Base-by-base conservation (phyloP, 30 jellyfish, hydroid and myxozoan species). In the Hydra vulgaris region DNA sequence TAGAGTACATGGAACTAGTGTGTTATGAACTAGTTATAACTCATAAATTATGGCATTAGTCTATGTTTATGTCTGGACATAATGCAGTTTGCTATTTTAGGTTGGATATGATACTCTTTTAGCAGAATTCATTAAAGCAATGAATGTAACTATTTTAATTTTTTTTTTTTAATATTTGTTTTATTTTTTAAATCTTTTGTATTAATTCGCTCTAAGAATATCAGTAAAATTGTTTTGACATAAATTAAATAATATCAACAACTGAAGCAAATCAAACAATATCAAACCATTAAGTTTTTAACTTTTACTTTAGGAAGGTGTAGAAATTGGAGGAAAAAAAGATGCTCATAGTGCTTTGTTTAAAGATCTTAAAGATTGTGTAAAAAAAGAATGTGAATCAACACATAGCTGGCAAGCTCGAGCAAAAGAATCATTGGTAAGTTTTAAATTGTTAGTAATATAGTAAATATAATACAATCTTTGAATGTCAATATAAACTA, bases 331-430 rank as follows among this genome's bases (percentile, higher is more conserved):
- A 22, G 98, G 98, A 23, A 80, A 89, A 40, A 86, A 82, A 77
- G 98, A 87, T 85, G 96, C 90, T 23, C 96, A 93, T 55, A 84
- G 89, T 74, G 71, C 55, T 25, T 74, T 93, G 67, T 93, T 93
- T 53, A 79, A 89, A 24, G 76, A 61, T 0, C 79, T 93, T 66
- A 93, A 93, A 77, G 85, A 83, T 18, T 83, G 87, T 19, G 96
- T 93, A n/a, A 74, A 27, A 74, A 72, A 86, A 15, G 96, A 82
- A 54, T 91, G 98, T 27, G 91, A 78, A 0, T 82, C 56, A 0
- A 83, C 83, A 25, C 98, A 91, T 74, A 69, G 86, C 25, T 91
- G 98, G 98, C 98, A 91, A 76, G 81, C 89, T 22, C 82, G 95
- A 40, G 98, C 98, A 5, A 88, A 86, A 26, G 98, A 86, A 7